These are phyloP conservation scores for Melanaphis sacchari DNA, from an alignment of 1,140 invertebrate genomes.

Conservation along the genomic window DNA sequence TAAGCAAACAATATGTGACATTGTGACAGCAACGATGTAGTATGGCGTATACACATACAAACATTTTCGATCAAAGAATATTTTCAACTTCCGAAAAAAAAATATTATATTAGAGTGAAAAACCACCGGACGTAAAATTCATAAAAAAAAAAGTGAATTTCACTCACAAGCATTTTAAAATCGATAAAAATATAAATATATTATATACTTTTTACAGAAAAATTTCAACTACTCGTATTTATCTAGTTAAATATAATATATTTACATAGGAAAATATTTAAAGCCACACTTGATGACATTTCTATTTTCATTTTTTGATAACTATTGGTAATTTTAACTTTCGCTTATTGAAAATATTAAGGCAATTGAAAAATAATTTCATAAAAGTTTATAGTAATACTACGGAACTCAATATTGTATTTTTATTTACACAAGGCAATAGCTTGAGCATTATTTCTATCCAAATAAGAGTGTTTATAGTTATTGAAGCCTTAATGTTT, in stretches of 20 bases:
- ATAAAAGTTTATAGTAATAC: not conserved
- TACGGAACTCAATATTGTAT: not conserved
- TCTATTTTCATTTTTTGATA: not conserved
- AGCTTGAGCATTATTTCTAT: not conserved
- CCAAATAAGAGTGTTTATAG: not conserved
- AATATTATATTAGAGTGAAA: not conserved
- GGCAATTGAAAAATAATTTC: not conserved
- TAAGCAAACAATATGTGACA: not conserved
- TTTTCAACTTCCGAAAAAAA: constrained; percentile 2
- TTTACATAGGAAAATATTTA: too few relatives aligned
- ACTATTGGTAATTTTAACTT: not conserved
- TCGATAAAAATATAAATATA: not conserved
- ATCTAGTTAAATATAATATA: not conserved
- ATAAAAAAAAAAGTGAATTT: not conserved
- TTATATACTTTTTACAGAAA: not conserved
- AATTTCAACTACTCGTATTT: not conserved
- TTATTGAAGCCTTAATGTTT: too few relatives aligned
- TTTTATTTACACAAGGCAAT: not conserved
- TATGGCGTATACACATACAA: not conserved
- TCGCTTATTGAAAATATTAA: not conserved
- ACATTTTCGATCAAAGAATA: not conserved
- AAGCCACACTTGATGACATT: not conserved
- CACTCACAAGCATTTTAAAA: not conserved
- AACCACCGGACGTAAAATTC: not conserved
- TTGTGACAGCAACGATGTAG: not conserved